phyloP scores from a whole-genome alignment of 2,113 vertebrate genomes.

The Nycticorax nycticorax region DNA sequence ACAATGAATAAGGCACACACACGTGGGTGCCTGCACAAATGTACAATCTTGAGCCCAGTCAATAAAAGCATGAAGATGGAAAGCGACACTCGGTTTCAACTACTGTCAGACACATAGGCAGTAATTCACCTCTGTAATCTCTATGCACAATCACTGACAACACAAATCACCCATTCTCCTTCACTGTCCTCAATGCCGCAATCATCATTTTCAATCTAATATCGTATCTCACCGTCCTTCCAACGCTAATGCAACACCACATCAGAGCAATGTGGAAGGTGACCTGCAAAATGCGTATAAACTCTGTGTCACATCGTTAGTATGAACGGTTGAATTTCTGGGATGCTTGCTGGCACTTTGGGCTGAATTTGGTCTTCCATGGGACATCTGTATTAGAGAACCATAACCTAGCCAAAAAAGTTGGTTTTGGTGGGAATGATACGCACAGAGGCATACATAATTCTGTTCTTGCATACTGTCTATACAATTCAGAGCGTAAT shows the following conservation, averaged over 20 bases:
- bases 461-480: background rate
- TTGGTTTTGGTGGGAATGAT: background rate
- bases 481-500: background rate
- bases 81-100: background rate
- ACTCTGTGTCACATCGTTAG: background rate
- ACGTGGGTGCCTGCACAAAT: background rate
- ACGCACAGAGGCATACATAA: background rate
- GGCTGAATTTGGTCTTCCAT: background rate
- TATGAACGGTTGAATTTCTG: background rate
- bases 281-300: background rate
- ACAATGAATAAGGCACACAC: background rate
- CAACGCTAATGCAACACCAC: background rate
- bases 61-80: background rate
- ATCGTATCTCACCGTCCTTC: background rate
- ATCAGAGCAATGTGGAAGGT: background rate
- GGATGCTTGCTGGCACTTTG: background rate
- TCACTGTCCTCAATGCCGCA: background rate
- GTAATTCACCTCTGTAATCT: background rate
- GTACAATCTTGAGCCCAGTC: background rate
- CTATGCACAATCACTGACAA: background rate
- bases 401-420: background rate
- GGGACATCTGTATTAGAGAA: background rate
- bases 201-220: background rate
- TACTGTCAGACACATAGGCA: background rate
- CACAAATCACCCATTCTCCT: background rate